Base-by-base conservation (phyloP, 2,797 vertebrate species). In the Sebastes oblongus region DNA sequence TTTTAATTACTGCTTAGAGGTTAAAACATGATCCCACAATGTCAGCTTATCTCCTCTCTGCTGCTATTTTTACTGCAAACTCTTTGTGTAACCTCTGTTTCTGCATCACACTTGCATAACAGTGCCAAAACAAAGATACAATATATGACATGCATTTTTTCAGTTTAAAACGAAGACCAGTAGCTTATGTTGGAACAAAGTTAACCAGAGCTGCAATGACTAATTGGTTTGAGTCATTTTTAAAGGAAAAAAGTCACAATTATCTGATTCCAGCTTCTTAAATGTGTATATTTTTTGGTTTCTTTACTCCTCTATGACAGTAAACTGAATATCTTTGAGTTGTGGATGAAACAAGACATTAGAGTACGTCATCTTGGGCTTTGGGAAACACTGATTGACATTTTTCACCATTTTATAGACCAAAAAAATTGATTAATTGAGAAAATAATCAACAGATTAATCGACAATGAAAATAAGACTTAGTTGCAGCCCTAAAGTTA, bases 41-140 rank as follows among this genome's bases (percentile, higher is more conserved):
- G 29, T 60, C 55, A 71, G 3, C 9, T 29, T 20, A 39, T 61
- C 64, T 66, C 13, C 32, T 68, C 56, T 2, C 11, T 29, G 74
- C 20, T 81, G 66, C 46, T 82, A 36, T 81, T 77, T 78, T 74
- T 39, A 13, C n/a, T 32, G 1, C 3, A 68, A 25, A 56, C 39
- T 3, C 24, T 60, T 11, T 68, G 10, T 52, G 24, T 30, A 64
- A 24, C 1, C 9, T 73, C 39, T 62, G 16, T 72, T 81, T 75
- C 64, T 54, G n/a, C 71, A 36, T 25, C 11, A 58, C 20, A 65
- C 11, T 62, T 67, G 11, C 6, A 39, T 13, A 66, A 32, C 11
- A 58, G 9, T 24, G 6, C 5, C 65, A 70, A 81, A 78, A 72
- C 22, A 52, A 8, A 10, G 1, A 12, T 24, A 12, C 22, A 16